Percentiles rank a stretch among this genome's conserved stretches.
phyloP scores from a whole-genome alignment of 2,888 invertebrate genomes.

The Papilio protenor region DNA sequence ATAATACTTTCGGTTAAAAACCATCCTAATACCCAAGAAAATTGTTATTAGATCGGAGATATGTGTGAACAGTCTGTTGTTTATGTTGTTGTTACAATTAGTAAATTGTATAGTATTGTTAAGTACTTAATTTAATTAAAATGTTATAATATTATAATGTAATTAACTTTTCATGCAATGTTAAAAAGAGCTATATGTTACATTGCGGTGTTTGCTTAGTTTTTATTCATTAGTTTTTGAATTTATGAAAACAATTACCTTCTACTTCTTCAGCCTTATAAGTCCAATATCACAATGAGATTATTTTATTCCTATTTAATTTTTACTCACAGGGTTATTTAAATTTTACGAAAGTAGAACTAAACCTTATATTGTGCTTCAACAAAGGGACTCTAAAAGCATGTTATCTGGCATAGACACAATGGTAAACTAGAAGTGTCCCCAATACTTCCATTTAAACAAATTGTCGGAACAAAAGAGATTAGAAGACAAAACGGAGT shows the following conservation, averaged over 20 bases:
- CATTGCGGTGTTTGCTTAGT: too few relatives aligned
- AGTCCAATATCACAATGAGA: slow-evolving; percentile 35
- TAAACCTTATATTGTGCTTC: slow-evolving; percentile 76
- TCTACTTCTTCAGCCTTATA: slow-evolving; percentile 23
- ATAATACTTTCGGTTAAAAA: not conserved
- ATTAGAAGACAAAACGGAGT: slow-evolving; percentile 74
- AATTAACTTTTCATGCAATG: not conserved
- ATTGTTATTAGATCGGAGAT: not conserved
- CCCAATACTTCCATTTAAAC: slow-evolving; percentile 80
- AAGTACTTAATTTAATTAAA: not conserved
- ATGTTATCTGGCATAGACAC: slow-evolving; percentile 74
- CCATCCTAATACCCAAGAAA: not conserved
- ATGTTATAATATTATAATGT: not conserved
- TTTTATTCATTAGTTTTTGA: not conserved
- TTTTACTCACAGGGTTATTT: slow-evolving; percentile 66
- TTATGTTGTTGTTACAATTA: not conserved
- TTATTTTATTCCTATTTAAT: slow-evolving; percentile 46
- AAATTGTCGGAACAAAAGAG: slow-evolving; percentile 68
- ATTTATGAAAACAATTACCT: slow-evolving; percentile 43
- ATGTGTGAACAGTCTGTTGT: not conserved
- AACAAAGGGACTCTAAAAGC: slow-evolving; percentile 79
- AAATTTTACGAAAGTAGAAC: slow-evolving; percentile 78
- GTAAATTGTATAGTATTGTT: not conserved
- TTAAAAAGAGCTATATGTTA: not conserved
- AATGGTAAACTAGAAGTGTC: slow-evolving; percentile 77